Conservation (phyloP, 2,888 invertebrate species). For the Heliconius hortense region DNA sequence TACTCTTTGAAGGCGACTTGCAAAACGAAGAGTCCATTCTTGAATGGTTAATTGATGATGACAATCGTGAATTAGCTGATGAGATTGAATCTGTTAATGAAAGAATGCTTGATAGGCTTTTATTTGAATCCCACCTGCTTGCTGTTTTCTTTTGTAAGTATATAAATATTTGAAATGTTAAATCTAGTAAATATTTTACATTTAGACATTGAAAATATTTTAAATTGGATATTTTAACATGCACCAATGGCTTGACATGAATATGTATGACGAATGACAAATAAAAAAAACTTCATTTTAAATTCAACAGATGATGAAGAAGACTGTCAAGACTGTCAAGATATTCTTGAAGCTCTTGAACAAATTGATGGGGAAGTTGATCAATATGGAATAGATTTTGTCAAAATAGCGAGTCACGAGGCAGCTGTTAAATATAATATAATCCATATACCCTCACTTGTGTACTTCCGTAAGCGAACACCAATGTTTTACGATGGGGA, state of each 20-base stretch:
- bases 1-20: constrained; percentile 94
- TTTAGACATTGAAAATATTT: neutral
- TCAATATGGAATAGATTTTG: constrained; percentile 95
- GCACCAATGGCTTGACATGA: neutral
- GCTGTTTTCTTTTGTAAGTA: constrained; percentile 95
- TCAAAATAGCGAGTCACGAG: constrained; percentile 92
- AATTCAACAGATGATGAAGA: constrained; percentile 85
- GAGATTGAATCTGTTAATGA: constrained; percentile 96
- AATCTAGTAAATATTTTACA: neutral
- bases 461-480: constrained; percentile 91
- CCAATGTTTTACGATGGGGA: constrained; percentile 96
- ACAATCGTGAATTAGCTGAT: constrained; percentile 95
- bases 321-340: constrained; percentile 95
- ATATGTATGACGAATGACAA: neutral
- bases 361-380: constrained; percentile 98
- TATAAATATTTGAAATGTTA: neutral
- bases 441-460: constrained; percentile 91
- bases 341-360: constrained; percentile 94
- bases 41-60: constrained; percentile 96
- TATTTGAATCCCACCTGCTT: constrained; percentile 92
- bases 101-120: constrained; percentile 91
- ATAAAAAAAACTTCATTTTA: neutral
- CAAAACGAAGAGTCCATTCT: constrained; percentile 95
- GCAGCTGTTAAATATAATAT: constrained; percentile 92
- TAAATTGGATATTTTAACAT: neutral